Base-by-base conservation (phyloP, 2,888 invertebrate species). In the Mermis nigrescens region DNA sequence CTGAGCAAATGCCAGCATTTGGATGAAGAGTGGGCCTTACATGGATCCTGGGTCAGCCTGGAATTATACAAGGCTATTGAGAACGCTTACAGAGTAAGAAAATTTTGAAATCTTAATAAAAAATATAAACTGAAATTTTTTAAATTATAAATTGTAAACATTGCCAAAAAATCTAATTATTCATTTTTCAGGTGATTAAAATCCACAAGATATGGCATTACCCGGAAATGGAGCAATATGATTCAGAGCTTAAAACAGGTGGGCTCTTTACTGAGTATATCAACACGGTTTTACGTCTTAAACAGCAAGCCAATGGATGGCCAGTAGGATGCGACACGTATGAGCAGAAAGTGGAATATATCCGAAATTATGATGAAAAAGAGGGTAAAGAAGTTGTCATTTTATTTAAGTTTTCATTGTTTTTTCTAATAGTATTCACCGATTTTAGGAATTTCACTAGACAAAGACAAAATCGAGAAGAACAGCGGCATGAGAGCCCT, bases 251-350 rank as follows among this genome's bases (percentile, higher is more conserved):
- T 7, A 48, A 48, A 24, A 24, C 12, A n/a, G 48, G 48, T 24
- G 66, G 66, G 1, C 31, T 70, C 19, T 69, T 69, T 59, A 55
- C 63, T n/a, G 60, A 61, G 2, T 68, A 68, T 57, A 64, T 68
- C 0, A 65, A 65, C 51, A 62, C 60, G 1, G 68, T 67, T 55
- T 55, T 68, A 2, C 65, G 65, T 46, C 54, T 66, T 22, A 69
- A 68, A 60, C 64, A 66, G 46, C 68, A 69, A 62, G 62, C 66
- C 1, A 31, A 27, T 22, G 31, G 54, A 7, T 53, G 54, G 54
- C 54, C 54, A 4, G 12, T 24, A 7, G 24, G 24, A 48, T 7
- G 7, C 7, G 22, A 27, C 4, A 29, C 24, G 4, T 12, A 53
- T 27, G 12, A 27, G 29, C 15, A 24, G 12, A 53, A 31, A 29